Evolutionary conservation across 2,888 invertebrate genomes (phyloP).

Genomic region (Lepidonotus clava): DNA sequence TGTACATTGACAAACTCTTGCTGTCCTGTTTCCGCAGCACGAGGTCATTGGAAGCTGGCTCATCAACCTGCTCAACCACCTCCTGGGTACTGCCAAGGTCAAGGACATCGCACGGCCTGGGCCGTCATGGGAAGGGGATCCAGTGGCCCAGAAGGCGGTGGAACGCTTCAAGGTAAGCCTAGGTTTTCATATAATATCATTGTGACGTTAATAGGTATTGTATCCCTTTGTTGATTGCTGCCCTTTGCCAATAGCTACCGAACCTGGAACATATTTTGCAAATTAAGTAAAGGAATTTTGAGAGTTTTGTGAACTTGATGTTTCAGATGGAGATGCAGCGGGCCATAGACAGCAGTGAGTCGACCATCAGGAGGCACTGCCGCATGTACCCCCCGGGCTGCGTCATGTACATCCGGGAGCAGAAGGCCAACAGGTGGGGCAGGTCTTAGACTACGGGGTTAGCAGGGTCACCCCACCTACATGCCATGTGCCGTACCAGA

Average conservation of each 20-base stretch:
- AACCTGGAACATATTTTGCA: too few relatives aligned
- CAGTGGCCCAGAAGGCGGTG: neutral
- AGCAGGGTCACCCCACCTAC: neutral
- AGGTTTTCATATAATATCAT: neutral
- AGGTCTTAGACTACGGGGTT: neutral
- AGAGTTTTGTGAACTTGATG: too few relatives aligned
- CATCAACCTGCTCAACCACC: slow-evolving; percentile 25
- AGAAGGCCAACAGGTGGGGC: slow-evolving; percentile 14
- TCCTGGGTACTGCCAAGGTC: neutral
- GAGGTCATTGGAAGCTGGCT: slow-evolving; percentile 52
- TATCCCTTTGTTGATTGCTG: too few relatives aligned
- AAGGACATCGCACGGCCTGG: neutral
- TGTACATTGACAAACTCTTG: too few relatives aligned
- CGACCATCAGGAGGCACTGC: neutral
- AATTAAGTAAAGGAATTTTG: too few relatives aligned
- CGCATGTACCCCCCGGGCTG: slow-evolving; percentile 59
- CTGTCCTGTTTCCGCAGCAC: too few relatives aligned
- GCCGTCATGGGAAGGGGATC: slow-evolving; percentile 22
- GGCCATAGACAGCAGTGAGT: slow-evolving; percentile 39
- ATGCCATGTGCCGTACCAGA: neutral
- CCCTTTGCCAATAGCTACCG: too few relatives aligned
- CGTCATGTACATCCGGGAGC: slow-evolving; percentile 57
- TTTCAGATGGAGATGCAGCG: slow-evolving; percentile 52
- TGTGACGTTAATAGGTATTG: too few relatives aligned
- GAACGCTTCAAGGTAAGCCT: slow-evolving; percentile 16